phyloP scores from a whole-genome alignment of 2,888 invertebrate genomes.

The Hypsopygia costalis region DNA sequence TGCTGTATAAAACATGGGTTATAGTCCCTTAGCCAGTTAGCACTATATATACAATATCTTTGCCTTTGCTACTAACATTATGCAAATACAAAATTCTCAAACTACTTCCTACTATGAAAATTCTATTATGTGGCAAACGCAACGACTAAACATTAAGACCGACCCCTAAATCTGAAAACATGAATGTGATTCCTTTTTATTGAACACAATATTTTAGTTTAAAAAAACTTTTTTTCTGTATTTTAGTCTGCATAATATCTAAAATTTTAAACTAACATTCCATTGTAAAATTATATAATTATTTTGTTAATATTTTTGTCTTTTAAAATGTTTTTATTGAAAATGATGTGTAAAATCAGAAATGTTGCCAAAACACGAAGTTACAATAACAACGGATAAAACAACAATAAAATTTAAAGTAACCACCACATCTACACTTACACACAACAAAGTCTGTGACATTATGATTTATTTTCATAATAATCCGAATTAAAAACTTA shows the following conservation, averaged over 20 bases:
- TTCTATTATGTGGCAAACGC: slow-evolving; percentile 7
- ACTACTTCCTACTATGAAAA: slow-evolving; percentile 12
- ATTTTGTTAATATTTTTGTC: too few relatives aligned
- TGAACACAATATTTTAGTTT: neutral
- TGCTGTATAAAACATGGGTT: too few relatives aligned
- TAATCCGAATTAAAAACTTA: slow-evolving; percentile 13
- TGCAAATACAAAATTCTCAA: slow-evolving; percentile 42
- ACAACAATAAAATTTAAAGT: neutral
- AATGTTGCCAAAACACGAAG: neutral
- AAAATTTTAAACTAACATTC: too few relatives aligned
- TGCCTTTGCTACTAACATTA: slow-evolving; percentile 33
- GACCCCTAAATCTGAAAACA: neutral
- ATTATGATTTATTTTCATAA: slow-evolving; percentile 11
- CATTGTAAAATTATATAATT: too few relatives aligned
- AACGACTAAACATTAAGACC: neutral
- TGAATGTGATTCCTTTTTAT: neutral
- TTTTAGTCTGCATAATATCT: too few relatives aligned
- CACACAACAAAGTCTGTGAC: slow-evolving; percentile 8
- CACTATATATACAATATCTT: slow-evolving; percentile 11
- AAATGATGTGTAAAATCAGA: neutral
- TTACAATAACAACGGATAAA: neutral
- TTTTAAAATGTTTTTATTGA: too few relatives aligned
- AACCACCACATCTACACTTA: slow-evolving; percentile 9
- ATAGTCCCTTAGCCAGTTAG: neutral
- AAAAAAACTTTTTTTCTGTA: too few relatives aligned